phyloP scores from a whole-genome alignment of 2,888 invertebrate genomes.

The Macropis europaea region DNA sequence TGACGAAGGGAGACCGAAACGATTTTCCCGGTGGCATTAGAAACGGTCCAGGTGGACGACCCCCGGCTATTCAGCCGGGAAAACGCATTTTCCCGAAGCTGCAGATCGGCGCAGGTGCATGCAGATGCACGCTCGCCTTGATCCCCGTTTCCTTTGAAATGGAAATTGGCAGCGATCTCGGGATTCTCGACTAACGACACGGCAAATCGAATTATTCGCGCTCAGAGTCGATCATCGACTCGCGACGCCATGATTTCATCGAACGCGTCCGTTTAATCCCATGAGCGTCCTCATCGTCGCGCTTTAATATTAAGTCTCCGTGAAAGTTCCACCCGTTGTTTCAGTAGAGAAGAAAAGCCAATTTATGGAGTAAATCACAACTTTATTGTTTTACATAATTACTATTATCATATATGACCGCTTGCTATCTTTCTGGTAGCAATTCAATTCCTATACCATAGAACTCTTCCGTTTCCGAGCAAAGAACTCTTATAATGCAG shows the following conservation, averaged over 20 bases:
- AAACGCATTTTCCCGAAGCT: constrained; percentile 1
- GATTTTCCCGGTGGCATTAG: background rate
- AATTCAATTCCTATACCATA: no score
- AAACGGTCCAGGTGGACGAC: background rate
- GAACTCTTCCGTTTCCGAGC: no score
- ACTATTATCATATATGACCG: no score
- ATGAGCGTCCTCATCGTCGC: background rate
- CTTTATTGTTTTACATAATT: no score
- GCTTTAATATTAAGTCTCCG: constrained; percentile 2
- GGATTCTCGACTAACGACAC: constrained; percentile 62
- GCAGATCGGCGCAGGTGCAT: constrained; percentile 4
- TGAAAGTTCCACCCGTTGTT: no score
- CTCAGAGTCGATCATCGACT: constrained; percentile 46
- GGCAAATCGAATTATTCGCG: constrained; percentile 60
- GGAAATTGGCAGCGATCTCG: constrained; percentile 61
- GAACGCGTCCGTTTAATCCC: constrained; percentile 22
- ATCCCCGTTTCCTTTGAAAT: constrained; percentile 59
- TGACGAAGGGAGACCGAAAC: background rate
- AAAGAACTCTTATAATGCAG: no score
- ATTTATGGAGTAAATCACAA: no score
- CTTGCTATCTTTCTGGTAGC: no score
- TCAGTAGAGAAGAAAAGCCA: no score
- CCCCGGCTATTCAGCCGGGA: constrained; percentile 1
- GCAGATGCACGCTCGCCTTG: constrained; percentile 5
- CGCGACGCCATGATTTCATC: constrained; percentile 24